Conservation (phyloP, 2,888 invertebrate genomes). For the Metalampra italica region DNA sequence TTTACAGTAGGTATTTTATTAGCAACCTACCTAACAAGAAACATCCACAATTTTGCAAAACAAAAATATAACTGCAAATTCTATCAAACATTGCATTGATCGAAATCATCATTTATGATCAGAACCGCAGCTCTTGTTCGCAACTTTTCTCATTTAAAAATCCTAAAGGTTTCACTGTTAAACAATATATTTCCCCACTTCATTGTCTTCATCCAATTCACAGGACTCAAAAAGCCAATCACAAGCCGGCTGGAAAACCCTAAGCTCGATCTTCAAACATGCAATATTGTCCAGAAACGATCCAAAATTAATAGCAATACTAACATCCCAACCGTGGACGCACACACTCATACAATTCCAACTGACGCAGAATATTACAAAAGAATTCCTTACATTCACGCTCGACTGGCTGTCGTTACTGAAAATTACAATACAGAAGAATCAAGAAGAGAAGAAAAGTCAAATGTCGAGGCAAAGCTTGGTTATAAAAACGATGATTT, state of each 20-base stretch:
- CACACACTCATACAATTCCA: constrained; percentile 61
- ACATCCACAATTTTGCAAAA: too few relatives aligned
- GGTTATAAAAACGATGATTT: constrained; percentile 46
- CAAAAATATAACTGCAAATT: too few relatives aligned
- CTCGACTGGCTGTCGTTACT: constrained; percentile 58
- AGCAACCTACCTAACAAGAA: too few relatives aligned
- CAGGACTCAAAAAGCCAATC: constrained; percentile 57
- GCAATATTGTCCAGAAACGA: constrained; percentile 56
- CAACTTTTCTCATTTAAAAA: too few relatives aligned
- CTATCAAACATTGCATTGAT: too few relatives aligned
- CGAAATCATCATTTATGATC: too few relatives aligned
- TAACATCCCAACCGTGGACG: constrained; percentile 68
- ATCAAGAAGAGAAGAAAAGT: constrained; percentile 33
- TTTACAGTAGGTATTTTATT: too few relatives aligned
- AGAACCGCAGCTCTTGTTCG: too few relatives aligned
- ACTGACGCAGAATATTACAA: constrained; percentile 48
- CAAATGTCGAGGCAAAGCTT: constrained; percentile 49
- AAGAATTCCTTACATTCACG: constrained; percentile 55
- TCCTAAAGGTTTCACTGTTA: too few relatives aligned
- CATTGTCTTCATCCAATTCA: too few relatives aligned
- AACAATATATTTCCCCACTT: too few relatives aligned
- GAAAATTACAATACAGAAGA: constrained; percentile 49
- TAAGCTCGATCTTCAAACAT: constrained; percentile 60
- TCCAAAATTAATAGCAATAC: constrained; percentile 44
- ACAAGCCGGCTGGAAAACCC: constrained; percentile 59